These are phyloP conservation scores for Crocuta crocuta DNA, from an alignment of 2,113 vertebrate species.

Conservation along the genomic window DNA sequence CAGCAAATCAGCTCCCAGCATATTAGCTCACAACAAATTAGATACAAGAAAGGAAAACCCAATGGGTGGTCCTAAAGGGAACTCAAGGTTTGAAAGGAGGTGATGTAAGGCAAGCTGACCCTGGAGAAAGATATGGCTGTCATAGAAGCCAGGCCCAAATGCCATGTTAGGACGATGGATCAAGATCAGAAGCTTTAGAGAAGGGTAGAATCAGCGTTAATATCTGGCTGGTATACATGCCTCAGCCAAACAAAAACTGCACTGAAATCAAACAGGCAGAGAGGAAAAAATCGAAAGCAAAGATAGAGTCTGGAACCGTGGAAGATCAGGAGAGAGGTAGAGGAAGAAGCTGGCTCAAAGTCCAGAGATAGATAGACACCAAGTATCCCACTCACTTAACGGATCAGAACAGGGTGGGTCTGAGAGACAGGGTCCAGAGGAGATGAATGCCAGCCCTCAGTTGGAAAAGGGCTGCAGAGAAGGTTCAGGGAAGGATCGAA, in stretches of 20 bases:
- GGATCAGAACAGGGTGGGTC: background rate
- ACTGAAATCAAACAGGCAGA: background rate
- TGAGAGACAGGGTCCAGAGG: background rate
- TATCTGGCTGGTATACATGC: background rate
- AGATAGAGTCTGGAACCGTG: background rate
- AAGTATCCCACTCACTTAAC: background rate
- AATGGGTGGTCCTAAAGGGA: constrained; percentile 28
- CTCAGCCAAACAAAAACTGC: background rate
- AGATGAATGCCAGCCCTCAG: background rate
- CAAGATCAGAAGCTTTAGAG: background rate
- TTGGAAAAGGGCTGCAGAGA: background rate
- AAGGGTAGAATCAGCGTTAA: background rate
- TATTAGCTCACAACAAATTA: constrained; percentile 51
- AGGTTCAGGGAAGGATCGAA: background rate
- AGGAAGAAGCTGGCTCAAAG: background rate
- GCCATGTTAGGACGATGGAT: background rate
- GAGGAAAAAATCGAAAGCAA: background rate
- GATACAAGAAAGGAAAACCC: constrained; percentile 25
- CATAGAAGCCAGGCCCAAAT: background rate
- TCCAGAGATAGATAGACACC: background rate
- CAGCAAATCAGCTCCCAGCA: constrained; percentile 32
- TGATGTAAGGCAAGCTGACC: background rate
- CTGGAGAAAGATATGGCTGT: constrained; percentile 30
- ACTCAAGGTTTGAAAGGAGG: constrained; percentile 37
- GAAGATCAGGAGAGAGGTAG: background rate